Percentiles rank a stretch among this genome's conserved stretches.
These are phyloP conservation scores for Ennomos quercinarius DNA, from an alignment of 2,888 invertebrate species.

Conservation along the genomic window DNA sequence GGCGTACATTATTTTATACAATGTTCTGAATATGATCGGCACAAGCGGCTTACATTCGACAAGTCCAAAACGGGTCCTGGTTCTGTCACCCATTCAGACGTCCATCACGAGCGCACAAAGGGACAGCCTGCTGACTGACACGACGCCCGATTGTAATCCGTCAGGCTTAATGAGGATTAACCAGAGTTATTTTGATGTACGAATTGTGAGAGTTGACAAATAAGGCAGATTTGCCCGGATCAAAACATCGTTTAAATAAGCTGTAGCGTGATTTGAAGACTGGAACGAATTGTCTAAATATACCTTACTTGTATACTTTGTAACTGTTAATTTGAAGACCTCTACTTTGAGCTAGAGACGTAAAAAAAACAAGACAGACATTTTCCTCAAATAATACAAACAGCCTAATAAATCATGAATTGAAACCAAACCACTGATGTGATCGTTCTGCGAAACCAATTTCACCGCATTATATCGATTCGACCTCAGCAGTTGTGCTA, in stretches of 20 bases:
- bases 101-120: slow-evolving; percentile 62
- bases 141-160: slow-evolving; percentile 51
- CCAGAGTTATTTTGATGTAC: slow-evolving; percentile 50
- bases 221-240: slow-evolving; percentile 22
- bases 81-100: slow-evolving; percentile 58
- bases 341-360: no score
- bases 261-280: neutral
- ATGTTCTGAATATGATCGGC: slow-evolving; percentile 23
- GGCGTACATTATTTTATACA: slow-evolving; percentile 9
- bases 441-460: slow-evolving; percentile 51
- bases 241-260: neutral
- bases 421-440: slow-evolving; percentile 39
- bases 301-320: no score
- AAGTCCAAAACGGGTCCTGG: slow-evolving; percentile 38
- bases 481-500: slow-evolving; percentile 6
- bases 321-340: no score
- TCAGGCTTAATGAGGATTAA: slow-evolving; percentile 50
- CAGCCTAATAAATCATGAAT: slow-evolving; percentile 9
- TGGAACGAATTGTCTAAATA: neutral
- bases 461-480: slow-evolving; percentile 38
- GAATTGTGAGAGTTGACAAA: slow-evolving; percentile 41
- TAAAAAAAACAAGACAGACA: neutral
- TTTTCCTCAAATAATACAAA: neutral
- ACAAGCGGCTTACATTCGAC: slow-evolving; percentile 34
- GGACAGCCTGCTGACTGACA: slow-evolving; percentile 42